Conservation (phyloP, 2,888 invertebrate species). For the Cantharis lateralis region DNA sequence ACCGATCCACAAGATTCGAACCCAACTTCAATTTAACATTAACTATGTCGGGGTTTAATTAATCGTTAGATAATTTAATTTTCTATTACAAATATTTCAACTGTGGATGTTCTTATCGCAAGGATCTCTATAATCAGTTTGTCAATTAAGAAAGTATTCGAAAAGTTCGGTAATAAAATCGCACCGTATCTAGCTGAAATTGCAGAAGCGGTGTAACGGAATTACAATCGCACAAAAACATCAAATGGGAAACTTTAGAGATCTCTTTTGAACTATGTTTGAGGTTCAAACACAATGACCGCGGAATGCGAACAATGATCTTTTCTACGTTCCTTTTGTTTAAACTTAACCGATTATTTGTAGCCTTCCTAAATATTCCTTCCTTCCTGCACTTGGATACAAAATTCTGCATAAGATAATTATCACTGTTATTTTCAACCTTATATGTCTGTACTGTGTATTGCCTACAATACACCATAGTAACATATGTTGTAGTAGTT, state of each 20-base stretch:
- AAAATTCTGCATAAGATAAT: not conserved
- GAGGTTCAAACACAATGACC: constrained; percentile 19
- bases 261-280: constrained; percentile 1
- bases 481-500: not conserved
- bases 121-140: not conserved
- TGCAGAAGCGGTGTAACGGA: not conserved
- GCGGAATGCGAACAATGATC: constrained; percentile 25
- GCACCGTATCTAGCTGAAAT: not conserved
- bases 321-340: constrained; percentile 16
- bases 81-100: not conserved
- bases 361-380: constrained; percentile 7
- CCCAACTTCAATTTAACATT: not conserved
- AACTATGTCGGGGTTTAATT: not conserved
- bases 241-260: constrained; percentile 2
- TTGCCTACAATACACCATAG: not conserved
- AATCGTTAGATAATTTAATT: not conserved
- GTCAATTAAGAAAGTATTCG: not conserved
- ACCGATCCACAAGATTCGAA: not conserved
- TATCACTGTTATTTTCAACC: not conserved
- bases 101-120: not conserved
- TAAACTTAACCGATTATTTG: constrained; percentile 5
- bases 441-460: not conserved
- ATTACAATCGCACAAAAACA: constrained; percentile 1
- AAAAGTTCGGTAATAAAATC: not conserved
- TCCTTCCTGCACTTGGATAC: constrained; percentile 13